A percentile compares a stretch with the other conserved stretches of the same genome.
phyloP scores from a whole-genome alignment of 2,113 vertebrate species.

The Oenanthe oenanthe region DNA sequence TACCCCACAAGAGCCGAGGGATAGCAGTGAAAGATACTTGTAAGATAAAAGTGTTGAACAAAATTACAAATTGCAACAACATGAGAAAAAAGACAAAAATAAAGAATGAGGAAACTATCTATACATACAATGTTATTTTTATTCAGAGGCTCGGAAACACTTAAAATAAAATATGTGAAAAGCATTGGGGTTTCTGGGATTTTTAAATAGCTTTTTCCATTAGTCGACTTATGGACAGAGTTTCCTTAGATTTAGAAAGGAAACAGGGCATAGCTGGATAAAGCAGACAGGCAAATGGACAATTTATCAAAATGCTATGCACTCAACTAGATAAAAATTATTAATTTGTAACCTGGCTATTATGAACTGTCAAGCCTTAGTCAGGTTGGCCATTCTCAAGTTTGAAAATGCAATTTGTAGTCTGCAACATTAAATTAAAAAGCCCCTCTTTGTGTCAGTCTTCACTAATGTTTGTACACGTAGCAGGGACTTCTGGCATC shows the following conservation, averaged over 20 bases:
- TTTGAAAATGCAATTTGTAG: constrained; percentile 47
- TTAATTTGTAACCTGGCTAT: constrained; percentile 40
- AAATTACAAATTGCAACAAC: neutral
- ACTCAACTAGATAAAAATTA: constrained; percentile 34
- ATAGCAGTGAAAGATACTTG: neutral
- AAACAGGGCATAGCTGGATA: neutral
- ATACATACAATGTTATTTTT: neutral
- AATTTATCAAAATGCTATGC: constrained; percentile 47
- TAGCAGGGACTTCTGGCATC: neutral
- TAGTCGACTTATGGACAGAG: neutral
- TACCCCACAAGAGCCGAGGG: neutral
- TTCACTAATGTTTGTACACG: constrained; percentile 5
- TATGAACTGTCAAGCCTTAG: constrained; percentile 46
- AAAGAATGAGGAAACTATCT: neutral
- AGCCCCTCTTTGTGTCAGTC: neutral
- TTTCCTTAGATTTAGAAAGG: neutral
- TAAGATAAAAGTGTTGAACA: neutral
- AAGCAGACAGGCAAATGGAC: constrained; percentile 29
- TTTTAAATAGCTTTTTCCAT: constrained; percentile 9
- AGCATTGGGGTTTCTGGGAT: neutral
- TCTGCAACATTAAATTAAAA: constrained; percentile 46
- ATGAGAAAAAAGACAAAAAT: neutral
- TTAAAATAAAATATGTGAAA: neutral
- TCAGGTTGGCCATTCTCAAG: constrained; percentile 19
- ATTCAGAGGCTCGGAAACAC: neutral